Evolutionary conservation across 2,797 vertebrate genomes (phyloP).

Genomic region (Ptychobarbus kaznakovi): DNA sequence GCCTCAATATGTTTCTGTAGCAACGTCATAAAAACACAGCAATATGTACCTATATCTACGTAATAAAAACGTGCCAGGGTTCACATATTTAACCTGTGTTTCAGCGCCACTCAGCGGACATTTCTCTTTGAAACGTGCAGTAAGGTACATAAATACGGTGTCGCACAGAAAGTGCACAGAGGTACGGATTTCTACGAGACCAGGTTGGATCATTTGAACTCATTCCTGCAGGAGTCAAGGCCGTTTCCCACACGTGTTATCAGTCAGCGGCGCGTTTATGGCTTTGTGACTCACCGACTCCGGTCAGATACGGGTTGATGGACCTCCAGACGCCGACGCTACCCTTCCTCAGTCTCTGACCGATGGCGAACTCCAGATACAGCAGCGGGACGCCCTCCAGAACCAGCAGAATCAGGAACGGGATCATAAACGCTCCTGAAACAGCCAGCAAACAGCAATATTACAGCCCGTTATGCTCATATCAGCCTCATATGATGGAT

Average conservation of each 20-base stretch:
- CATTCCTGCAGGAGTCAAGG: not conserved
- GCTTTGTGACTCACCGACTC: slow-evolving; percentile 82
- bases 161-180: too few relatives aligned
- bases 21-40: too few relatives aligned
- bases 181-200: too few relatives aligned
- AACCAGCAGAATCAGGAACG: slow-evolving; percentile 92
- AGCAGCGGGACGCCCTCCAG: slow-evolving; percentile 93
- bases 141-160: too few relatives aligned
- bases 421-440: slow-evolving; percentile 96
- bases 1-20: too few relatives aligned
- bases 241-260: not conserved
- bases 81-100: too few relatives aligned
- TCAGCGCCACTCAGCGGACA: too few relatives aligned
- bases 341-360: slow-evolving; percentile 90
- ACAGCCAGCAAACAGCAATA: too few relatives aligned
- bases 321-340: slow-evolving; percentile 86
- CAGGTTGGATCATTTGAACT: not conserved
- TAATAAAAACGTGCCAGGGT: too few relatives aligned
- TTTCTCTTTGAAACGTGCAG: too few relatives aligned
- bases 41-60: too few relatives aligned
- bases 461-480: not conserved
- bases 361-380: slow-evolving; percentile 93
- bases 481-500: not conserved
- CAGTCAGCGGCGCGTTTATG: not conserved
- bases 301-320: slow-evolving; percentile 86